phyloP scores from a whole-genome alignment of 2,113 vertebrate species.

The Ia io region DNA sequence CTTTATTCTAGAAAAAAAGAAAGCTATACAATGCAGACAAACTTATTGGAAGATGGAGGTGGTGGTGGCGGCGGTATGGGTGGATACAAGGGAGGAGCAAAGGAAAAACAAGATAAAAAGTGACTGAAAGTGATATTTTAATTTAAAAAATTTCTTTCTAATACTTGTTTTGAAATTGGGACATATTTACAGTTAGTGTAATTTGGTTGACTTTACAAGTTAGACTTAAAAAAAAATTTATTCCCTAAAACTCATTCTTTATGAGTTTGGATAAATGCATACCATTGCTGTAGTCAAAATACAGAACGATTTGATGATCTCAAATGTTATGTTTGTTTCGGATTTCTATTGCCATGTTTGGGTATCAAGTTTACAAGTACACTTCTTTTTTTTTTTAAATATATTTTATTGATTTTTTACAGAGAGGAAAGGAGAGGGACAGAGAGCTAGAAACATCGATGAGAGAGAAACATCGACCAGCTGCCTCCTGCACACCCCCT shows the following conservation, averaged over 20 bases:
- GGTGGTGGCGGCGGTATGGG: not conserved
- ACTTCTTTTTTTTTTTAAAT: too few species aligned
- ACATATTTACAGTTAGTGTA: not conserved
- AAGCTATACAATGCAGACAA: not conserved
- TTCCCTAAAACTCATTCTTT: not conserved
- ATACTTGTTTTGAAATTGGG: slow-evolving; percentile 8
- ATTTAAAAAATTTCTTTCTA: not conserved
- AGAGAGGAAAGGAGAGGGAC: too few species aligned
- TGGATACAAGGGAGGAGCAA: not conserved
- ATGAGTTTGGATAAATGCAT: not conserved
- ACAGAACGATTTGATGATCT: not conserved
- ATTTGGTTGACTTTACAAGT: not conserved
- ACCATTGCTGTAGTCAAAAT: not conserved
- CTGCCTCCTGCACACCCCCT: too few species aligned
- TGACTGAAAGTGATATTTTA: not conserved
- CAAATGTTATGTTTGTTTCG: not conserved
- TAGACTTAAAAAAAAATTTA: not conserved
- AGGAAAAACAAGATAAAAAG: not conserved
- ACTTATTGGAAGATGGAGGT: not conserved
- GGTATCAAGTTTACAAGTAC: not conserved
- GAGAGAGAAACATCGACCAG: too few species aligned
- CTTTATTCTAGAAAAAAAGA: not conserved
- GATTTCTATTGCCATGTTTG: not conserved
- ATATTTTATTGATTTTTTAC: too few species aligned
- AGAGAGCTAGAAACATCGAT: too few species aligned